Evolutionary conservation across 2,113 vertebrate species (phyloP), one percentile per base, ranked within the genome.

Genomic region (Procavia capensis): DNA sequence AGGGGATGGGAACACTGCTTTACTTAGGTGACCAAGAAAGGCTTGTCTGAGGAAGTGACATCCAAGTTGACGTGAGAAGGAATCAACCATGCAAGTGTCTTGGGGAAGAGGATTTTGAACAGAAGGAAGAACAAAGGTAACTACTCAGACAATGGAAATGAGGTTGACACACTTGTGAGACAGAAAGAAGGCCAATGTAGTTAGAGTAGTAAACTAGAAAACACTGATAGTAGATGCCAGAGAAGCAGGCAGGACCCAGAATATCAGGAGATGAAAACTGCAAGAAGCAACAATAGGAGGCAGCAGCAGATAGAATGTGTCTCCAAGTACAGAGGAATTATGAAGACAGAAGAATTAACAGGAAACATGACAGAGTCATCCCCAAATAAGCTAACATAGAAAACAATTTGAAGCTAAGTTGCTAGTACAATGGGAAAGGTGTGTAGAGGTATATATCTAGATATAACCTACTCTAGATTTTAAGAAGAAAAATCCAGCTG

Each of bases 331-430:
- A n/a, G 22, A 22, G 29, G 9, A 41, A 5, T 89, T 91, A 47
- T 83, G 64, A 94, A 88, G 72, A 3, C 29, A 96, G 24, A 74
- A 54, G 16, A 91, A 79, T 39, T 74, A 78, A 79, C 41, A 5
- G 74, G 75, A 90, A 91, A 63, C 34, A 68, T 6, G 22, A 85
- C 92, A 79, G 34, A 81, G 34, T 80, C 76, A 90, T 95, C n/a
- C 34, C 31, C 72, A 86, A 95, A 91, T 93, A 91, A 85, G 7
- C 8, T 85, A 91, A 82, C 9, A 85, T 7, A 75, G 7, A 45
- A 41, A 89, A 75, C 14, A 85, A 85, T 59, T 82, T 57, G 86
- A 96, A 94, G 45, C 47, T 36, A 90, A 92, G 47, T 92, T 90
- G 64, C 68, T 80, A 94, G 86, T 86, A n/a, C 9, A 89, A 36